Evolutionary conservation across 2,888 invertebrate species (phyloP).

Genomic region (Drosophila aldrichi): DNA sequence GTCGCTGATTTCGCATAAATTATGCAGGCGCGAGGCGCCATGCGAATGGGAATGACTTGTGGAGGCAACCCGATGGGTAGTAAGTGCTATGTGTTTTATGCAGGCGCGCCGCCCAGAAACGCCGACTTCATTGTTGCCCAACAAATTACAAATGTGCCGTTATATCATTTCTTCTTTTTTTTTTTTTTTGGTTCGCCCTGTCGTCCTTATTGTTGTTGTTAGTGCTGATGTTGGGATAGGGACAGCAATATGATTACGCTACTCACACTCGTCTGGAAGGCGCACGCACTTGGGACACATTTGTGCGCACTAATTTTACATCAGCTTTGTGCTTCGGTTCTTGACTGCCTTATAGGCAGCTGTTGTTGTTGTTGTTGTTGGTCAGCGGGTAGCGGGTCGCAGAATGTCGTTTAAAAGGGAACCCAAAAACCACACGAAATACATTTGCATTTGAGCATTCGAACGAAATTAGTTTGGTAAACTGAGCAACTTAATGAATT

Average conservation of each 20-base stretch:
- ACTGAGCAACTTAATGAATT: constrained; percentile 50
- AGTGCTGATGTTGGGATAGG: constrained; percentile 18
- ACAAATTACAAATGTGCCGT: constrained; percentile 67
- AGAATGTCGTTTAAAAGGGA: constrained; percentile 13
- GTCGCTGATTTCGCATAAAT: constrained; percentile 79
- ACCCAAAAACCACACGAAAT: constrained; percentile 62
- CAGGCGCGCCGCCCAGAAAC: constrained; percentile 32
- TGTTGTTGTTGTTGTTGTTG: background rate
- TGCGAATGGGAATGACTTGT: no score
- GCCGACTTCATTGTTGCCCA: constrained; percentile 43
- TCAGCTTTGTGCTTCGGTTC: constrained; percentile 18
- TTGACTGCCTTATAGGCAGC: constrained; percentile 11
- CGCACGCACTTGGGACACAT: constrained; percentile 49
- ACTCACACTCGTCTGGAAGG: background rate
- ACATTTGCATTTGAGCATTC: constrained; percentile 61
- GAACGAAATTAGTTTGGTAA: constrained; percentile 67
- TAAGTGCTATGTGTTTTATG: constrained; percentile 40
- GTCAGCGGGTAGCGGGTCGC: background rate
- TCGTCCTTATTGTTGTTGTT: constrained; percentile 26
- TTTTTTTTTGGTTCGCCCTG: background rate
- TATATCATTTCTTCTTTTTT: constrained; percentile 11
- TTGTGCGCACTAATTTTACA: constrained; percentile 41
- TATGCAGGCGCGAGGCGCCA: constrained; percentile 56
- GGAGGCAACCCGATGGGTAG: constrained; percentile 26
- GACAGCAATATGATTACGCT: constrained; percentile 21